Evolutionary conservation across 2,113 vertebrate genomes (phyloP).

Genomic region (Myrmecophaga tridactyla): DNA sequence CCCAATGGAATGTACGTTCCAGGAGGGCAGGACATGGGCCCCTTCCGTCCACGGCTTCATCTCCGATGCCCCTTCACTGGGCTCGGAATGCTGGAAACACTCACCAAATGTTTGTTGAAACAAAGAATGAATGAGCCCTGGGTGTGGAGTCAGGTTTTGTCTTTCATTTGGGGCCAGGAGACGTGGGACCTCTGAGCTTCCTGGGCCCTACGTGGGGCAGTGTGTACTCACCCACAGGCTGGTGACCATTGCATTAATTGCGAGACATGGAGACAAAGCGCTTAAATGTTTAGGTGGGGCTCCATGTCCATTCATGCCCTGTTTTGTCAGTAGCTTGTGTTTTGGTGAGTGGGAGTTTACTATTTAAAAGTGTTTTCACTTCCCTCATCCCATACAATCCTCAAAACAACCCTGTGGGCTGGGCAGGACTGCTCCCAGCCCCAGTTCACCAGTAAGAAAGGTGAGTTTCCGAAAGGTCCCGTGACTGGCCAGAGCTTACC

Average conservation of each 20-base stretch:
- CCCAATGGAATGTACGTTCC: neutral
- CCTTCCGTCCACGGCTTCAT: neutral
- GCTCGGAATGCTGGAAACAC: rapidly evolving
- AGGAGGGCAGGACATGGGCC: neutral
- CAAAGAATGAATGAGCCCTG: rapidly evolving
- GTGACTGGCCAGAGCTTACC: no score
- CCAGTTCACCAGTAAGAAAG: neutral
- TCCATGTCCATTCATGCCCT: rapidly evolving
- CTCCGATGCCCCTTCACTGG: rapidly evolving
- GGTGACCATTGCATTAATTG: neutral
- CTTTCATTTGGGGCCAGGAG: rapidly evolving
- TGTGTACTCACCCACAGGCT: no score
- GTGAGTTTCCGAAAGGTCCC: neutral
- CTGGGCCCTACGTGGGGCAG: no score
- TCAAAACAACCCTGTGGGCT: neutral
- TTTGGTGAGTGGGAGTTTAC: neutral
- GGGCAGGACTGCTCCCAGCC: neutral
- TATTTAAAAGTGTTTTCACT: neutral
- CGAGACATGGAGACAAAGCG: neutral
- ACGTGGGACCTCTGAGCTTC: neutral
- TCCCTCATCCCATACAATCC: neutral
- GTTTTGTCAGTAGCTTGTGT: neutral
- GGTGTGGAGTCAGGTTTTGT: neutral
- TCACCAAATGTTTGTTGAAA: rapidly evolving
- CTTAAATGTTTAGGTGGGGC: neutral